Evolutionary conservation across 2,113 vertebrate species (phyloP), one percentile per base, ranked within the genome.

Genomic region (Ondatra zibethicus): DNA sequence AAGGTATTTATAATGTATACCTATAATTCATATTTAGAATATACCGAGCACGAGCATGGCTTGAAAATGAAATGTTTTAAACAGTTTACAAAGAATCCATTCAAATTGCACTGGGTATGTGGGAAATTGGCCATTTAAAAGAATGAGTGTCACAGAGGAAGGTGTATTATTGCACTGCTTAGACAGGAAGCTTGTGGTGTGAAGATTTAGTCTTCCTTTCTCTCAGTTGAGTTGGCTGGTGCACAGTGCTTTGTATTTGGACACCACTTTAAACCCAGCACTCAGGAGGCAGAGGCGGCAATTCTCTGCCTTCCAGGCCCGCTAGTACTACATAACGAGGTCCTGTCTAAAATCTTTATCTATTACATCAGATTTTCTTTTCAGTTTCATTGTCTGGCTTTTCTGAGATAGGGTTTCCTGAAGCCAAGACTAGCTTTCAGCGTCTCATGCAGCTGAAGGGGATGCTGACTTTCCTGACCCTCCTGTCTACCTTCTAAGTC

Each of bases 1-100:
- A 81, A 89, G 45, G 47, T 90, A 76, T 52, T 85, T 94, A 88
- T 42, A 92, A 80, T 72, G n/a, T 50, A 77, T 31, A 47, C 72
- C 33, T 89, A 42, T 61, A 70, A 73, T 63, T 92, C 19, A 72
- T 68, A 70, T 72, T 90, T 31, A 82, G 66, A 80, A 68, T 92
- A 63, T 72, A 66, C 72, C 25, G 85, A 42, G 45, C n/a, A 63
- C 12, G 29, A 52, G 31, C 36, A 50, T 13, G 47, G 75, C 29
- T 75, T 75, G n/a, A 42, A 75, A 45, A 75, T 25, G 73, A 42
- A 45, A 75, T 5, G 73, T 25, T 77, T 77, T 31, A 77, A 77
- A 77, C 42, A 77, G 25, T 47, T 47, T 27, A 77, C 75, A 77
- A 42, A 76, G 42, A 77, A 13, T 45, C 75, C 39, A 29, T 77